Evolutionary conservation across 2,113 vertebrate genomes (phyloP), one percentile per base, ranked within the genome.

Genomic region (Callipepla squamata): DNA sequence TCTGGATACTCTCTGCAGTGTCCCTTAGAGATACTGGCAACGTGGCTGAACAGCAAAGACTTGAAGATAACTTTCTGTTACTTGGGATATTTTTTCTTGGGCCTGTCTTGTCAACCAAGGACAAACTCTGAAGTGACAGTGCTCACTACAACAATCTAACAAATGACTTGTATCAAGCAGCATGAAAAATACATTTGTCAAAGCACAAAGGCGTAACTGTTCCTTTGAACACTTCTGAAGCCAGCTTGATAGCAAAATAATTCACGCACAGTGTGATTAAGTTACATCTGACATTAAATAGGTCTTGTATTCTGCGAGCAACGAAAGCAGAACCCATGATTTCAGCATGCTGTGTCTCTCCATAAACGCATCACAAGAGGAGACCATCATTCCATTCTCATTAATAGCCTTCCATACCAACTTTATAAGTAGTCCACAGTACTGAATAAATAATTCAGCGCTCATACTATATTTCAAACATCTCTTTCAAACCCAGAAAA

Each of bases 11-110:
- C 84, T 84, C 68, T 63, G 72, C 65, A 55, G 50, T 32, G 42
- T 55, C 34, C 38, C 47, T 80, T 32, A 50, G 75, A 67, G 25
- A 74, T 6, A 70, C 3, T 11, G 26, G 55, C 1, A 4, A 62
- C 48, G n/a, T 74, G 38, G 50, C 36, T 85, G 62, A 92, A 87
- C 72, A 87, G n/a, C 44, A 88, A 75, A 89, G 63, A 66, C 80
- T 85, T 70, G 65, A 80, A 70, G 68, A 2, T 75, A 94, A 91
- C 28, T 30, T 62, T 85, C 62, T 89, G 21, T 59, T 91, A 57
- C 69, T 89, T 78, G 68, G 76, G 88, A 92, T 68, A 66, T 67
- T 93, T 53, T 14, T 14, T 80, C 23, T 65, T n/a, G 26, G 85
- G 51, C 38, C 51, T 78, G 18, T 66, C 72, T 85, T 73, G 75